Base-by-base conservation (phyloP, 2,888 invertebrate genomes). In the Mamestra brassicae region DNA sequence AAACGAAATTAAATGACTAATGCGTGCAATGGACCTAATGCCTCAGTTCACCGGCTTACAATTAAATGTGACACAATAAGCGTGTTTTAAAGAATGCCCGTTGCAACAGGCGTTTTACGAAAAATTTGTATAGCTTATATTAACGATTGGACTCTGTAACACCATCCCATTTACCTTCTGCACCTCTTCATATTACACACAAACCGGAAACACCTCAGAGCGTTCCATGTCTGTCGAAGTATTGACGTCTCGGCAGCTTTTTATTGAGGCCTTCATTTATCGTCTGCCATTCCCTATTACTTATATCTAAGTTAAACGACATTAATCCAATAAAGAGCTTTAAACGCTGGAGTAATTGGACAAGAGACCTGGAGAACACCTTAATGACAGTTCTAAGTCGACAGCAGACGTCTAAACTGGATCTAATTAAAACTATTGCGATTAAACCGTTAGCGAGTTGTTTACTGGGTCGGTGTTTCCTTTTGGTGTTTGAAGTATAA, bases 381-480 rank as follows among this genome's bases (percentile, higher is more conserved):
- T 55, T 47, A 63, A 11, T 74, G 70, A 74, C 74, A 61, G 80
- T 47, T 55, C 13, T 64, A 73, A 66, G 65, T 17, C 45, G 64
- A 65, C 64, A 72, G 55, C 38, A 26, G 34, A 38, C 50, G 10
- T 64, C 42, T 26, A 68, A 79, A 74, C 78, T 74, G 55, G 75
- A 72, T 57, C 47, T 79, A 74, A 74, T 85, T 76, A 74, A 71
- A 57, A 13, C 47, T 47, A 52, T 47, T 62, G n/a, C 36, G 55
- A 74, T 74, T 74, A 73, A 71, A 80, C 57, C 81, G 78, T 76
- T 76, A 81, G 61, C 60, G 26, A 73, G 61, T 71, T 55, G 58
- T 54, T 70, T 64, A 78, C 78, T 84, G 69, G 85, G 85, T 80
- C 86, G 74, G 68, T 65, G 60, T 67, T 84, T 82, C 86, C 84